Percentiles rank a stretch among this genome's conserved stretches.
These are phyloP conservation scores for Anas platyrhynchos DNA, from an alignment of 2,113 vertebrate genomes.

Conservation along the genomic window DNA sequence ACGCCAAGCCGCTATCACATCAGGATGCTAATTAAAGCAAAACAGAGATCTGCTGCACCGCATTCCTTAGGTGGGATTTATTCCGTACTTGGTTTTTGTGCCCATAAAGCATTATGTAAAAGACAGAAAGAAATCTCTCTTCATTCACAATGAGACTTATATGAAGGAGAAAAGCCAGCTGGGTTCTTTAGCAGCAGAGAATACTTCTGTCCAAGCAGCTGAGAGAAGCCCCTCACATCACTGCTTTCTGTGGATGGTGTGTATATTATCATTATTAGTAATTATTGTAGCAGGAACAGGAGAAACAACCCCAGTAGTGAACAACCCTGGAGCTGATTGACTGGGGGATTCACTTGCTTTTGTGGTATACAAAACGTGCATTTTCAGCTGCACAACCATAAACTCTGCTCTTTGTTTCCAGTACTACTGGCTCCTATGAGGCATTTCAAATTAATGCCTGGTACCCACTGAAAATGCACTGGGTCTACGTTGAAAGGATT, in stretches of 20 bases:
- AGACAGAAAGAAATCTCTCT: not conserved
- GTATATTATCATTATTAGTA: not conserved
- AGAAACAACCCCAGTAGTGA: not conserved
- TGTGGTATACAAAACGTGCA: too few species aligned
- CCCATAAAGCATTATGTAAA: not conserved
- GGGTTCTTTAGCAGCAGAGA: not conserved
- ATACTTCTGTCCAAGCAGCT: not conserved
- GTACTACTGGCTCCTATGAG: not conserved
- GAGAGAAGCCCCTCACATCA: not conserved
- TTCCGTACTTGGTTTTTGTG: not conserved
- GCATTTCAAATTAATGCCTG: not conserved
- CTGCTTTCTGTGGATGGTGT: not conserved
- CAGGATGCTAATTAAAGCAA: slow-evolving; percentile 61
- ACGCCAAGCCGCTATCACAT: not conserved
- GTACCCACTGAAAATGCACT: not conserved
- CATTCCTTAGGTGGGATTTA: not conserved
- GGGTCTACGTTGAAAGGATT: not conserved
- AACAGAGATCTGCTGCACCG: not conserved
- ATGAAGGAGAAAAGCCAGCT: not conserved
- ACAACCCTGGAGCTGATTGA: not conserved
- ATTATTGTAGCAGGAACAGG: not conserved
- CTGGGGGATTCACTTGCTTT: not conserved
- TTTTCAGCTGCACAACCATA: too few species aligned
- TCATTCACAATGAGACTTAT: not conserved
- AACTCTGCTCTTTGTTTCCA: not conserved